Evolutionary conservation across 2,888 invertebrate species (phyloP), one percentile per base, ranked within the genome.

Genomic region (Sarcophaga carnaria): DNA sequence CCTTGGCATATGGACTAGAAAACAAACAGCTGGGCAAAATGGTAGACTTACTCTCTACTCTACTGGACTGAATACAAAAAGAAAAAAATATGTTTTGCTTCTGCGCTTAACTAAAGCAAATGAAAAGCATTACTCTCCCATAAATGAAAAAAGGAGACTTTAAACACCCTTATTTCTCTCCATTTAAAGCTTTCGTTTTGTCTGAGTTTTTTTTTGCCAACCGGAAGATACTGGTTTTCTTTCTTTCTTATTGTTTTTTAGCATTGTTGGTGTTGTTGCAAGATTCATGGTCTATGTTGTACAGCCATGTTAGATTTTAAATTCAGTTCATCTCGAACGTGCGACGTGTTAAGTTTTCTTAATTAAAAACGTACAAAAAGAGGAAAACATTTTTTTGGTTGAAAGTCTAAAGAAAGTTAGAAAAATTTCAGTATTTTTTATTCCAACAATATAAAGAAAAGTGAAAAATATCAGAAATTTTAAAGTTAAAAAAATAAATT

Each of bases 311-410:
- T 75, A 79, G 76, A 85, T 64, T 84, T 79, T 60, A 67, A 72
- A 88, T 88, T 90, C 89, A 90, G 90, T 90, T 88, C 87, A 88
- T 88, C 89, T 89, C 88, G 88, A 89, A 88, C 91, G 90, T 90
- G 91, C 92, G 90, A 89, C 91, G 91, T 88, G 89, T 89, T 88
- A 91, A 91, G 92, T 92, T 91, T 37, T 83, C 67, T 84, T 79
- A 82, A 84, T 82, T 79, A 59, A 81, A 71, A 59, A 69, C 79
- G 75, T 76, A 22, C 22, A 75, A 63, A 49, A 64, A 54, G 54
- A n/a, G 66, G 25, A 37, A 67, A 20, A 80, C 8, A 37, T 8
- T 37, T 8, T 37, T 37, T 37, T 37, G 37, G 8, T 37, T 37
- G 10, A 37, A 37, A 37, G 6, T 37, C 37, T 37, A 37, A 37